A percentile compares a stretch with the other conserved stretches of the same genome.
These are phyloP conservation scores for Megastigmus dorsalis DNA, from an alignment of 2,888 invertebrate species.

Conservation along the genomic window DNA sequence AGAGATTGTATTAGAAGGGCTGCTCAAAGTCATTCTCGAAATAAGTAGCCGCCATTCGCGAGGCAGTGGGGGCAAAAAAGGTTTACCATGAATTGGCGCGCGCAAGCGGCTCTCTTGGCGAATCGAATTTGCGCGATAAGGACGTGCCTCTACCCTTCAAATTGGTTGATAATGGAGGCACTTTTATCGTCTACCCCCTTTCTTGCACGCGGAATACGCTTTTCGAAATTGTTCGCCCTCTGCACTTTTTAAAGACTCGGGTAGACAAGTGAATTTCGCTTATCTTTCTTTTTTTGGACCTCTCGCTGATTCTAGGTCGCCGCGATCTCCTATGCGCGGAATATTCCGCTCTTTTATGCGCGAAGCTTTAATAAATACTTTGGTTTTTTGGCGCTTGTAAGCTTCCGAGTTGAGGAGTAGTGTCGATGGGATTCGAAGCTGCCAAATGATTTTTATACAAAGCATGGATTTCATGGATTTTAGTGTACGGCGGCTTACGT, in stretches of 20 bases:
- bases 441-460: too few species aligned
- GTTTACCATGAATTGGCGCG: neutral
- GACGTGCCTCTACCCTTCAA: neutral
- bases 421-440: too few species aligned
- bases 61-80: too few species aligned
- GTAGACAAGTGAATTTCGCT: neutral
- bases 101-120: too few species aligned
- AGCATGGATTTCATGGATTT: too few species aligned
- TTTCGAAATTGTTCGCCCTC: neutral
- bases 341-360: neutral
- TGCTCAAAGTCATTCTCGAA: neutral
- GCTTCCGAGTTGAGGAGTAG: too few species aligned
- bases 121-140: constrained; percentile 8
- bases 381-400: too few species aligned
- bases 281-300: neutral
- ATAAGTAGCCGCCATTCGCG: too few species aligned
- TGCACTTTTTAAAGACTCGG: too few species aligned
- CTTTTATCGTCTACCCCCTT: too few species aligned
- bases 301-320: neutral
- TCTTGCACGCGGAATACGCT: neutral
- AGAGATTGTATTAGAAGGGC: constrained; percentile 3
- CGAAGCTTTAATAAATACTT: neutral
- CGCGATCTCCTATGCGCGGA: neutral
- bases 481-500: too few species aligned
- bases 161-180: constrained; percentile 12